Evolutionary conservation across 2,113 vertebrate species (phyloP), one percentile per base, ranked within the genome.

Genomic region (Garra rufa): DNA sequence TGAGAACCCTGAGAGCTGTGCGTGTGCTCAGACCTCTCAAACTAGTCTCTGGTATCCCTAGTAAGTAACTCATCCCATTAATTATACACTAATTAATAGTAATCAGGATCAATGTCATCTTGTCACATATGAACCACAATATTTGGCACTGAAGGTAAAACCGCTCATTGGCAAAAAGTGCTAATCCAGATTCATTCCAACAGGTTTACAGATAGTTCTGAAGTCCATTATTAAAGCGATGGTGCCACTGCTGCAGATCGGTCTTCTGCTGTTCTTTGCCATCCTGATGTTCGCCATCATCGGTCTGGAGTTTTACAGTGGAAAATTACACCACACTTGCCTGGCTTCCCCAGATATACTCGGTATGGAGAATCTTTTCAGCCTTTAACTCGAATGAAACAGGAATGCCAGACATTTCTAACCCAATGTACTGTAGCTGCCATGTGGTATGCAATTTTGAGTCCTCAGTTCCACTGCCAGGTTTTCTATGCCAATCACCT

Each of bases 1-100:
- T 99, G 90, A 94, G 98, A 89, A 99, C 98, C 0, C 95, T 99
- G 90, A 95, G 98, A 76, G 98, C 98, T 0, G 98, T 99, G 76
- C 95, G 98, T 0, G 98, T 99, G 81, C 95, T 99, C 87, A 92
- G 98, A 85, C 98, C 98, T 9, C 95, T 99, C 88, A 99, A 99
- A 92, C 97, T 99, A 0, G 98, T 99, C 89, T 99, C 98, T 0
- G 98, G 98, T 86, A 99, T 99, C 89, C 98, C 98, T 61, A 99
- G 98, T 99, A 93, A 97, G 97, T 95, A 77, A 6, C 57, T 41
- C 57, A 24, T 26, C 52, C 6, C 52, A n/a, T n/a, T 55, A 55
- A 9, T 55, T 9, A n/a, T 55, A 7, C 2, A n/a, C 52, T 19
- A 13, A 55, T 55, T 19, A 21, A 55, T 55, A 21, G 9, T n/a